Evolutionary conservation across 2,888 invertebrate genomes (phyloP).

Genomic region (Escarpia spicata): DNA sequence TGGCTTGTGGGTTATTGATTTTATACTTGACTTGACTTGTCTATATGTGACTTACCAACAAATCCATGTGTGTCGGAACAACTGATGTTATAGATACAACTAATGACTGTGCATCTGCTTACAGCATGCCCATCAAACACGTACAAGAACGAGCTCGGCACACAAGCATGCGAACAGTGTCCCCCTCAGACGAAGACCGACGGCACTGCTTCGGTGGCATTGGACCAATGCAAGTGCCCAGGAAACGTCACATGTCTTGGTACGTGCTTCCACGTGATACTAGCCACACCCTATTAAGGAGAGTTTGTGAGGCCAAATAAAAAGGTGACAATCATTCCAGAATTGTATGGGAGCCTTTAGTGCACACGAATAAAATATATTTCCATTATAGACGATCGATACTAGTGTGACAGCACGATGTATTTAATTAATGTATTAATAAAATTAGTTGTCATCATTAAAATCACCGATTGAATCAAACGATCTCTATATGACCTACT

Average conservation of each 20-base stretch:
- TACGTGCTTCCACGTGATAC: not conserved
- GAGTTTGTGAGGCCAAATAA: not conserved
- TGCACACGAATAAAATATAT: too few species aligned
- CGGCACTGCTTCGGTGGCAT: not conserved
- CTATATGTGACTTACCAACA: too few species aligned
- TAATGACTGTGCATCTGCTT: not conserved
- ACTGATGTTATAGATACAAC: not conserved
- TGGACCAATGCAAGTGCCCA: not conserved
- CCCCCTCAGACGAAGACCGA: not conserved
- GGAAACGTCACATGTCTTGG: not conserved
- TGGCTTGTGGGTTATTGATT: too few species aligned
- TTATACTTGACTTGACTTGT: too few species aligned
- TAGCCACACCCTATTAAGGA: not conserved
- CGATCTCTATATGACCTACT: too few species aligned
- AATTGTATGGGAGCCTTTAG: not conserved
- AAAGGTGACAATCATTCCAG: not conserved
- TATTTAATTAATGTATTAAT: too few species aligned
- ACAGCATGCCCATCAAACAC: not conserved
- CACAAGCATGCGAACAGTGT: not conserved
- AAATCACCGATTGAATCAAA: too few species aligned
- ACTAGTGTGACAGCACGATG: too few species aligned
- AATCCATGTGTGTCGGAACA: not conserved
- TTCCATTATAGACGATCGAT: too few species aligned
- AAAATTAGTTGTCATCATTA: too few species aligned
- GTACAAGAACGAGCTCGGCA: not conserved